Evolutionary conservation across 1,140 invertebrate species (phyloP).

Genomic region (Drosophila simulans): DNA sequence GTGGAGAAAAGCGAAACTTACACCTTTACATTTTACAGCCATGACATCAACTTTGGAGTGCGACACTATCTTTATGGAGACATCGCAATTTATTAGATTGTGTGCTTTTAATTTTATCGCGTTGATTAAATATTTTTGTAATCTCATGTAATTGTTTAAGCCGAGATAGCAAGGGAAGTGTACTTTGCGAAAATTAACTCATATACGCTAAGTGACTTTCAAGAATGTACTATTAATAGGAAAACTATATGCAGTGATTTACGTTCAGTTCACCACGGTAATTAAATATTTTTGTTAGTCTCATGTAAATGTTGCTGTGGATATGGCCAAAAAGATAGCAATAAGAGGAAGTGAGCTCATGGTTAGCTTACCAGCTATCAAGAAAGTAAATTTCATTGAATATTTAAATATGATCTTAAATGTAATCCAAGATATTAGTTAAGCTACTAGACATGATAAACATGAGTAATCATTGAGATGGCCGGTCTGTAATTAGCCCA

Average conservation of each 20-base stretch:
- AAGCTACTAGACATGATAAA: no score
- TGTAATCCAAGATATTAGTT: no score
- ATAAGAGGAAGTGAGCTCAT: constrained; percentile 17
- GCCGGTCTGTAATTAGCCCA: no score
- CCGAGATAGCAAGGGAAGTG: background rate
- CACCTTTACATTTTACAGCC: background rate
- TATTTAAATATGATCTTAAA: no score
- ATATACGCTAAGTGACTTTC: no score
- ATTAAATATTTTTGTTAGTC: constrained; percentile 44
- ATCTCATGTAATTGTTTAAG: constrained; percentile 34
- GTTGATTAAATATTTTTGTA: constrained; percentile 54
- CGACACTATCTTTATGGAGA: constrained; percentile 43
- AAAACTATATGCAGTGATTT: no score
- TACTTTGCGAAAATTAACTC: no score
- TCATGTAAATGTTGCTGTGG: background rate
- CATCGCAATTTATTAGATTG: constrained; percentile 68
- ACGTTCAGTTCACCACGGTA: no score
- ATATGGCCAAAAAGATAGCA: constrained; percentile 11
- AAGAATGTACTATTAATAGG: no score
- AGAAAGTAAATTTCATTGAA: background rate
- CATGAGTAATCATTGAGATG: no score
- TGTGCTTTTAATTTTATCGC: constrained; percentile 50
- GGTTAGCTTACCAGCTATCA: background rate
- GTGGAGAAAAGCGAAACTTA: constrained; percentile 6
- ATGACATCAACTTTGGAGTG: constrained; percentile 53